A percentile compares a stretch with the other conserved stretches of the same genome.
Conservation (phyloP, 2,113 vertebrate genomes). For the Tetraodon nigroviridis region DNA sequence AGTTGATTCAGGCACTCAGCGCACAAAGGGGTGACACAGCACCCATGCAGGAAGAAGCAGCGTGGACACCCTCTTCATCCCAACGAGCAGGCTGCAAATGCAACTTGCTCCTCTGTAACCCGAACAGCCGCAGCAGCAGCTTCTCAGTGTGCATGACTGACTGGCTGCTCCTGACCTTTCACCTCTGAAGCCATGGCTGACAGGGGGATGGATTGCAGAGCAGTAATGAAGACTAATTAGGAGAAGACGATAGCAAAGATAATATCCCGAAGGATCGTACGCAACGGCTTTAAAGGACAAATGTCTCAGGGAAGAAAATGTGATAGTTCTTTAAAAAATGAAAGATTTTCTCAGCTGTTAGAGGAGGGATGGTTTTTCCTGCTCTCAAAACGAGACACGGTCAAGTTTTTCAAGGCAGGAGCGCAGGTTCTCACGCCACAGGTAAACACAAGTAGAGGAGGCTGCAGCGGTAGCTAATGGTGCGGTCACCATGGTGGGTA, state of each 20-base stretch:
- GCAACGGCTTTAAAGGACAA: conserved; percentile 55
- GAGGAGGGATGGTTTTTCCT: no score
- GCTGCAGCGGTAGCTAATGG: not conserved
- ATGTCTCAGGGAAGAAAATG: conserved; percentile 23
- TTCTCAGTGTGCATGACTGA: conserved; percentile 9
- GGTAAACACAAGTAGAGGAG: not conserved
- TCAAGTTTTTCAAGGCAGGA: not conserved
- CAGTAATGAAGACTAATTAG: conserved; percentile 56
- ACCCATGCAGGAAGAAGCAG: conserved; percentile 35
- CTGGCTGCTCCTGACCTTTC: not conserved
- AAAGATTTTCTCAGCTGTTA: no score
- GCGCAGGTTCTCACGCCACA: not conserved
- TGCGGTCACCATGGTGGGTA: not conserved
- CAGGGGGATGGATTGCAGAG: conserved; percentile 39
- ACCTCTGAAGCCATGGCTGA: no score
- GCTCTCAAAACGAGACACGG: no score
- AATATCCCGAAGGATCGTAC: conserved; percentile 52
- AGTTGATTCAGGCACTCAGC: conserved; percentile 63
- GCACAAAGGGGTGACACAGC: conserved; percentile 34
- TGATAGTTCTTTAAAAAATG: conserved; percentile 32
- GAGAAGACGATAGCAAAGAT: conserved; percentile 55
- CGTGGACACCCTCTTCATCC: conserved; percentile 52
- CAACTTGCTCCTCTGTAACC: conserved; percentile 24
- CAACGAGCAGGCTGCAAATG: conserved; percentile 55
- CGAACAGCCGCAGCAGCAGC: conserved; percentile 16